Evolutionary conservation across 2,888 invertebrate genomes (phyloP).

Genomic region (Penaeus monodon): DNA sequence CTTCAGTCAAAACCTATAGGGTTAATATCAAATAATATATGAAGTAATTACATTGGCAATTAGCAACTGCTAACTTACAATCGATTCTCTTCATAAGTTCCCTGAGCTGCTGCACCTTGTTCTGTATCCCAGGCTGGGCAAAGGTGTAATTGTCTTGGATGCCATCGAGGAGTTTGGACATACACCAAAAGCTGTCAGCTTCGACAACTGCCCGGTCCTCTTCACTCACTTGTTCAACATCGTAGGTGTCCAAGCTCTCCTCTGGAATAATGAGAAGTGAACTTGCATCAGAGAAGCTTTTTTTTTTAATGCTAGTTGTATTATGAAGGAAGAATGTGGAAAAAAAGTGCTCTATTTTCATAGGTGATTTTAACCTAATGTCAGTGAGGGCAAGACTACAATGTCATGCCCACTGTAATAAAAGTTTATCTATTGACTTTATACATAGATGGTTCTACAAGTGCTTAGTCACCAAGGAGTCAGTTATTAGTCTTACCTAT

Average conservation of each 20-base stretch:
- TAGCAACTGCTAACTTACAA: conserved; percentile 72
- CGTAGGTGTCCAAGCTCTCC: conserved; percentile 88
- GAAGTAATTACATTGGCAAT: no score
- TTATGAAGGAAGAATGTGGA: background rate
- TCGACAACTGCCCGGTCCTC: conserved; percentile 89
- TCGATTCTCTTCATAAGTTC: conserved; percentile 96
- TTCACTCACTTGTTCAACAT: conserved; percentile 82
- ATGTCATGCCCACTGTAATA: no score
- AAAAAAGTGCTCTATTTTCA: no score
- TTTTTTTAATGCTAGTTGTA: background rate
- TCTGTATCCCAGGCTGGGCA: conserved; percentile 98
- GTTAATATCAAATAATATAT: no score
- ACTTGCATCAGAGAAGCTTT: no score
- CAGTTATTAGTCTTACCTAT: no score
- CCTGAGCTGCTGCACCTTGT: conserved; percentile 95
- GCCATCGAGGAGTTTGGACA: conserved; percentile 96
- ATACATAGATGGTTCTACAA: no score
- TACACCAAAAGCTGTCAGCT: conserved; percentile 99
- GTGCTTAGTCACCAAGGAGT: no score
- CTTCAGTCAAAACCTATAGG: no score
- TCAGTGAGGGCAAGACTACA: no score
- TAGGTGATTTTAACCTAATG: no score
- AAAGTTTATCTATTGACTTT: no score
- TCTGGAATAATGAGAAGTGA: conserved; percentile 70
- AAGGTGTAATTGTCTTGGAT: conserved; percentile 99